Percentiles rank a stretch among this genome's conserved stretches.
Evolutionary conservation across 2,888 invertebrate species (phyloP).

Genomic region (Chymomyza caudatula): DNA sequence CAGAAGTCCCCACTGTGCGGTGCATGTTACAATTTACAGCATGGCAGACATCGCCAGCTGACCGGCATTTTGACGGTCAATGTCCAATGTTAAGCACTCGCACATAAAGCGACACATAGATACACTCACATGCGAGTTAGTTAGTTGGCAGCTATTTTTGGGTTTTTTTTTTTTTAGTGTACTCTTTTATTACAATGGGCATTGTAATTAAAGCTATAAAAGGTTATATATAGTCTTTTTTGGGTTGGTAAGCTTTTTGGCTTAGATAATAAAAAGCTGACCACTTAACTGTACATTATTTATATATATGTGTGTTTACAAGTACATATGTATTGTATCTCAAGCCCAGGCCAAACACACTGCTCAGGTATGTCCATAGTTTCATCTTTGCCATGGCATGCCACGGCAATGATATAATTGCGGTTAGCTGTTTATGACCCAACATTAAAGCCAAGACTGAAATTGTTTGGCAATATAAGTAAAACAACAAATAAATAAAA

Average conservation of each 20-base stretch:
- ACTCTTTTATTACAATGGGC: slow-evolving; percentile 36
- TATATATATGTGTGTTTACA: background rate
- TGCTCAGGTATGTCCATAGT: background rate
- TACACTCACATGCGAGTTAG: background rate
- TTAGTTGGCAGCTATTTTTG: slow-evolving; percentile 16
- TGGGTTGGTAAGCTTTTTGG: slow-evolving; percentile 37
- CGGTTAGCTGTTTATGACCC: slow-evolving; percentile 13
- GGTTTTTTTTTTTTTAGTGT: slow-evolving; percentile 15
- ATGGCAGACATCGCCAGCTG: slow-evolving; percentile 14
- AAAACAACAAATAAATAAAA: background rate
- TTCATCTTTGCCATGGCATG: background rate
- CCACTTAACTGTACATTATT: slow-evolving; percentile 19
- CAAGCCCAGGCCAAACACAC: background rate
- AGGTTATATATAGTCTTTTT: slow-evolving; percentile 19
- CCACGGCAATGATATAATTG: slow-evolving; percentile 16
- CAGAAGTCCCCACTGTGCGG: too few species aligned
- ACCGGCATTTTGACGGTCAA: slow-evolving; percentile 44
- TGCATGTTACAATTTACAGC: background rate
- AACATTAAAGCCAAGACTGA: background rate
- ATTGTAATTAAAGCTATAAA: slow-evolving; percentile 59
- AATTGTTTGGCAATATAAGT: background rate
- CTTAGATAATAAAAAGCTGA: slow-evolving; percentile 2
- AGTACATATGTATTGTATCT: background rate
- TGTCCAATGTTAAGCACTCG: slow-evolving; percentile 20
- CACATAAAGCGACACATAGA: slow-evolving; percentile 3